Evolutionary conservation across 2,113 vertebrate species (phyloP).

Genomic region (Ammospiza caudacuta): DNA sequence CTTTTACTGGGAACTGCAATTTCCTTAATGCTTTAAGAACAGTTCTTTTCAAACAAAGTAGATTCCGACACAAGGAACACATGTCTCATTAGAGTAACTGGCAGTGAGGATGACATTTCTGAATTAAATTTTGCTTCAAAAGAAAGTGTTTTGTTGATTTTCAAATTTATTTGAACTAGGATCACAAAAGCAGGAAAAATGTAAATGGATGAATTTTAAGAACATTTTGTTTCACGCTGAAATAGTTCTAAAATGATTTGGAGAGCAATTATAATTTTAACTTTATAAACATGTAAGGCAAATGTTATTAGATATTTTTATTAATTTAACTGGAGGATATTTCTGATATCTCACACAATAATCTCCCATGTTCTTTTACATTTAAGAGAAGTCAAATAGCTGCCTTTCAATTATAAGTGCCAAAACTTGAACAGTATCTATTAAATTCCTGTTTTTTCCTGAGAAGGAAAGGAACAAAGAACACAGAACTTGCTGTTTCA

Average conservation of each 20-base stretch:
- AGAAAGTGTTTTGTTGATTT: slow-evolving; percentile 11
- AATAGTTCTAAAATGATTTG: not conserved
- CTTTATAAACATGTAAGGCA: not conserved
- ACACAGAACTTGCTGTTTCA: not conserved
- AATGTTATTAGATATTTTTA: not conserved
- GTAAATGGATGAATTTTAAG: not conserved
- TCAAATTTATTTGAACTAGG: not conserved
- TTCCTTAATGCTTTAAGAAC: not conserved
- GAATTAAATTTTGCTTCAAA: slow-evolving; percentile 2
- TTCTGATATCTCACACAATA: not conserved
- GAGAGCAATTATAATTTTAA: not conserved
- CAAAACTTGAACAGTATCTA: not conserved
- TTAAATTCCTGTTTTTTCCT: not conserved
- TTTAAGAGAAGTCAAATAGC: not conserved
- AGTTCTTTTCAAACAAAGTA: slow-evolving; percentile 21
- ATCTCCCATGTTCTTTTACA: not conserved
- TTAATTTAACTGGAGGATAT: not conserved
- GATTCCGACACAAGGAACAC: not conserved
- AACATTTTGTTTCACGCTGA: not conserved
- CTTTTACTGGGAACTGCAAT: not conserved
- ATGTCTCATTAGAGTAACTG: not conserved
- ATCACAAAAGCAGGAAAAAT: not conserved
- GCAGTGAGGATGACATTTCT: slow-evolving; percentile 15
- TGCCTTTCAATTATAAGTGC: not conserved
- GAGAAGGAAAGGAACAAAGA: not conserved